These are phyloP conservation scores for Cygnus buccinator DNA, from an alignment of 2,113 vertebrate species.

Conservation along the genomic window DNA sequence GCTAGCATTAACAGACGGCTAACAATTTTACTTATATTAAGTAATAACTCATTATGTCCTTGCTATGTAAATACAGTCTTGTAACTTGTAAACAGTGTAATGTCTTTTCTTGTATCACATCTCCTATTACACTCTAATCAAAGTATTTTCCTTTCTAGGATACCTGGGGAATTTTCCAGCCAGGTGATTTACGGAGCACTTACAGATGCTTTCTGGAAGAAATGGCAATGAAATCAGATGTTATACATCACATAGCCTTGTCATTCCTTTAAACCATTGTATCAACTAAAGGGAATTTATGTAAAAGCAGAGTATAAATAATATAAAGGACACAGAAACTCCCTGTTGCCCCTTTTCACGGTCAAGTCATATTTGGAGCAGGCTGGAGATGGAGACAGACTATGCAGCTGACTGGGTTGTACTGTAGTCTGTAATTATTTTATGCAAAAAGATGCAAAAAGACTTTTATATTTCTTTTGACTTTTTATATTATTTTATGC, in stretches of 20 bases:
- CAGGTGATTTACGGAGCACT: not conserved
- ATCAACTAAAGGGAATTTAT: not conserved
- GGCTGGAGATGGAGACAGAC: not conserved
- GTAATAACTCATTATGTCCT: fast-evolving
- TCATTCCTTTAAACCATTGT: not conserved
- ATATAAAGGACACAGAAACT: not conserved
- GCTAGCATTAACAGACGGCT: not conserved
- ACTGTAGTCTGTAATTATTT: not conserved
- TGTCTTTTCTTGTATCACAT: not conserved
- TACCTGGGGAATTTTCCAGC: not conserved
- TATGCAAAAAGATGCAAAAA: not conserved
- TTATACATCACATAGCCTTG: not conserved
- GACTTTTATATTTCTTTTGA: not conserved
- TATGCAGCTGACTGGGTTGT: not conserved
- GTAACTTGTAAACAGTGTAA: not conserved
- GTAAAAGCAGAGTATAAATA: not conserved
- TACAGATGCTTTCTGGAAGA: not conserved
- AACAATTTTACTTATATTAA: not conserved
- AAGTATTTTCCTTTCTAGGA: not conserved
- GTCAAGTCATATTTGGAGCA: not conserved
- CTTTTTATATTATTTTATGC: not conserved
- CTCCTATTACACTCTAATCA: not conserved
- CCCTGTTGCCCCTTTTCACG: not conserved
- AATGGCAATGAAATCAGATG: not conserved
- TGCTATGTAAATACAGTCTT: not conserved